Conservation (phyloP, 2,797 vertebrate species). For the Sphenodon punctatus region DNA sequence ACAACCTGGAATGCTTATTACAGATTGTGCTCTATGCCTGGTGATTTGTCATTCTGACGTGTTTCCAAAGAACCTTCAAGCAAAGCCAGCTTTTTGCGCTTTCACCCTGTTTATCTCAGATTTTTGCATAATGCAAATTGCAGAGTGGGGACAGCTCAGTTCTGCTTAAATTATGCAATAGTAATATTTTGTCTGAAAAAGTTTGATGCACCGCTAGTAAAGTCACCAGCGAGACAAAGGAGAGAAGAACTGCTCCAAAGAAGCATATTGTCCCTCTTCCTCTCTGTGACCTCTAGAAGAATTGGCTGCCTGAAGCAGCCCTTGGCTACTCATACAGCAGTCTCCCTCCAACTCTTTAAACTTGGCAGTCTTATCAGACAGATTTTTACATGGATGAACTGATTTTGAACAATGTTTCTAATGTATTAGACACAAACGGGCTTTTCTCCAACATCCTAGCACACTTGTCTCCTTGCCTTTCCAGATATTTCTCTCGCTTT, state of each 20-base stretch:
- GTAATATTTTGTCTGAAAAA: background rate
- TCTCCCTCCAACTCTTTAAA: background rate
- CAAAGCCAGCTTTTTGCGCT: background rate
- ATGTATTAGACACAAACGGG: background rate
- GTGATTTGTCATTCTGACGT: background rate
- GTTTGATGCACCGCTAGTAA: background rate
- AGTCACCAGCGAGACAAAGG: background rate
- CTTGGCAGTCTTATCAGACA: background rate
- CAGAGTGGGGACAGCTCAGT: background rate
- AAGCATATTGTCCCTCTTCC: background rate
- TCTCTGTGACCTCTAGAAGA: background rate
- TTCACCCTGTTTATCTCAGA: background rate
- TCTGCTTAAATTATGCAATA: background rate
- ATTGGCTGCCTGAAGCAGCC: background rate
- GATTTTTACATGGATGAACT: constrained; percentile 1
- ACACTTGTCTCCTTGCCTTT: background rate
- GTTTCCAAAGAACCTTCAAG: background rate
- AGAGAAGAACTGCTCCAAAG: background rate
- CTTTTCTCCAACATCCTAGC: background rate
- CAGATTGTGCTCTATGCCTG: background rate
- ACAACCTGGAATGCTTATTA: background rate
- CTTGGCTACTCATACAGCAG: rapidly evolving
- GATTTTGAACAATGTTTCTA: background rate
- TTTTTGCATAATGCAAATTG: background rate
- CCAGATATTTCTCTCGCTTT: background rate